Conservation (phyloP, 2,888 invertebrate genomes). For the Hirtodrosophila alboralis region DNA sequence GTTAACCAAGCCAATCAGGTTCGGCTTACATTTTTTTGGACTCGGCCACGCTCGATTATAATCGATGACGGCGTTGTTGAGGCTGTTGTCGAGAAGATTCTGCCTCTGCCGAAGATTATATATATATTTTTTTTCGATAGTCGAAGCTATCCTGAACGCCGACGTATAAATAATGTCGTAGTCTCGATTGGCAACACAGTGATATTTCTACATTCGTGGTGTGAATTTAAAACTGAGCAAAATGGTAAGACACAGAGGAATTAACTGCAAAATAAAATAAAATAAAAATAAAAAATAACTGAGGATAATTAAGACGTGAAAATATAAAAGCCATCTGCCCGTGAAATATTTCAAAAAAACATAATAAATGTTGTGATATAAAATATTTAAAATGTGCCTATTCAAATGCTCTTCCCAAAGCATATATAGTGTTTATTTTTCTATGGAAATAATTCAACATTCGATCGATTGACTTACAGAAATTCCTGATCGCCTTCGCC, state of each 20-base stretch:
- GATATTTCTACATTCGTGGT: constrained; percentile 78
- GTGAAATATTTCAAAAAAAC: constrained; percentile 20
- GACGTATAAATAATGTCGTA: constrained; percentile 81
- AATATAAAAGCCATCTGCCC: constrained; percentile 7
- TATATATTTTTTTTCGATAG: constrained; percentile 43
- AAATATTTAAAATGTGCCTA: constrained; percentile 2
- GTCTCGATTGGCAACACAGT: constrained; percentile 76
- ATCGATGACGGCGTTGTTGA: constrained; percentile 33
- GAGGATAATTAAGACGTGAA: constrained; percentile 52
- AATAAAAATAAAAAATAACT: constrained; percentile 46
- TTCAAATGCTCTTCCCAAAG: neutral
- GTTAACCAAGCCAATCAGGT: constrained; percentile 78
- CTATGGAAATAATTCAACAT: neutral
- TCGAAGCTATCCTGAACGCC: constrained; percentile 74
- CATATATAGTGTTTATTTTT: neutral
- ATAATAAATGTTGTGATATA: neutral
- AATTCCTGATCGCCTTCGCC: constrained; percentile 77
- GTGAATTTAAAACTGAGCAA: constrained; percentile 78
- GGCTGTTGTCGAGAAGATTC: constrained; percentile 68
- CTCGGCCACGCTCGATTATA: constrained; percentile 25
- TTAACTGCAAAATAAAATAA: constrained; percentile 7
- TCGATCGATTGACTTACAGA: constrained; percentile 60
- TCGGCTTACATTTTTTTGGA: constrained; percentile 56
- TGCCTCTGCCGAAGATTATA: constrained; percentile 60
- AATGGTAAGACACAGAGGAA: constrained; percentile 72